Percentiles rank a stretch among this genome's conserved stretches.
Conservation (phyloP, 2,888 invertebrate genomes). For the Laothoe populi region DNA sequence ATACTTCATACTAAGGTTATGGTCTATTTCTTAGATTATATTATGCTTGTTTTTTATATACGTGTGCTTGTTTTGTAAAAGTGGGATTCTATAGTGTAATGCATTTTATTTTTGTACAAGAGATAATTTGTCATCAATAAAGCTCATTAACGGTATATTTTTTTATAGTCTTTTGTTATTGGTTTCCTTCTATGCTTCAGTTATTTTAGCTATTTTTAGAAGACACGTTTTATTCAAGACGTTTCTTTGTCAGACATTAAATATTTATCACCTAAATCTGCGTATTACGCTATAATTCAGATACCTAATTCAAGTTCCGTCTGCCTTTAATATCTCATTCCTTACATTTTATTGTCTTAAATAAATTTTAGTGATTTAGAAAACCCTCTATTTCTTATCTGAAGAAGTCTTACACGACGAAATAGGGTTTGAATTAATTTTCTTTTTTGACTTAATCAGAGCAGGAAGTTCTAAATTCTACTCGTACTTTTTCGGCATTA, state of each 20-base stretch:
- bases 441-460: constrained; percentile 1
- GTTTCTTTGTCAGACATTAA: neutral
- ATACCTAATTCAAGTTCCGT: constrained; percentile 9
- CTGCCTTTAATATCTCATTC: constrained; percentile 12
- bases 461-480: too few species aligned
- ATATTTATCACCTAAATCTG: neutral
- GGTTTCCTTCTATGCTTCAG: constrained; percentile 4
- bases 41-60: neutral
- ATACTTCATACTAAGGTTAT: too few species aligned
- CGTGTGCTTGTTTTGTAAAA: neutral
- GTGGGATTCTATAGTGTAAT: neutral
- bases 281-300: neutral
- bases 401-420: neutral
- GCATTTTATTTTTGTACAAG: constrained; percentile 5
- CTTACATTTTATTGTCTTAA: constrained; percentile 7
- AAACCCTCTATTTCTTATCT: constrained; percentile 3
- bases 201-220: neutral
- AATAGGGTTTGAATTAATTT: neutral
- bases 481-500: neutral
- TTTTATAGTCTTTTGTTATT: constrained; percentile 5
- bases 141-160: constrained; percentile 1
- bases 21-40: neutral
- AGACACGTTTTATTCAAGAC: neutral
- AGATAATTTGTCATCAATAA: constrained; percentile 6
- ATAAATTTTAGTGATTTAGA: constrained; percentile 5